A percentile compares a stretch with the other conserved stretches of the same genome.
These are phyloP conservation scores for Ischnus inquisitorius DNA, from an alignment of 2,888 invertebrate genomes.

Conservation along the genomic window DNA sequence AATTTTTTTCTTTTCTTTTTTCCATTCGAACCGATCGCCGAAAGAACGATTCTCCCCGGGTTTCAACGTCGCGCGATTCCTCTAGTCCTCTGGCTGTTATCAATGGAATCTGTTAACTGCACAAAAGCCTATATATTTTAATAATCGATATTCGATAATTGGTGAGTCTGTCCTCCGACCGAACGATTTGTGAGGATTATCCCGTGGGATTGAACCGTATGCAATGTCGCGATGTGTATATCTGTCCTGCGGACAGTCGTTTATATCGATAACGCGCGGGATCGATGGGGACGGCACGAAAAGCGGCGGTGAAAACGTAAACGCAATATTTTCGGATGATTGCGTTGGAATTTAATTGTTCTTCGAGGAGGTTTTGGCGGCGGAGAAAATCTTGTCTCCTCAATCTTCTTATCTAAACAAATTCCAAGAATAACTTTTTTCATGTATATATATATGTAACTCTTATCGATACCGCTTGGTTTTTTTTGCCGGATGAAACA, in stretches of 20 bases:
- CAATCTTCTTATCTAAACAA: constrained; percentile 43
- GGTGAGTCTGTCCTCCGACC: constrained; percentile 27
- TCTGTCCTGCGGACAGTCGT: background rate
- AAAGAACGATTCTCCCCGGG: background rate
- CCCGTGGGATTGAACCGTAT: constrained; percentile 28
- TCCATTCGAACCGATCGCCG: background rate
- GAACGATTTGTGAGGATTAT: constrained; percentile 40
- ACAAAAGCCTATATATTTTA: background rate
- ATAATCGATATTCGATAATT: constrained; percentile 62
- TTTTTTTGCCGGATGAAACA: constrained; percentile 13
- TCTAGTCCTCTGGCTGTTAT: background rate
- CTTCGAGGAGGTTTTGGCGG: background rate
- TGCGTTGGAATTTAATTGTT: constrained; percentile 62
- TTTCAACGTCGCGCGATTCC: background rate
- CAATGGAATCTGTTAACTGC: background rate
- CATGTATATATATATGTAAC: background rate
- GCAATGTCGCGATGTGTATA: constrained; percentile 23
- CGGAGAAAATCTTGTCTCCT: constrained; percentile 23
- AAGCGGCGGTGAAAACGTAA: background rate
- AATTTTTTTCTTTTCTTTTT: background rate
- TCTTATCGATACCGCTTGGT: constrained; percentile 31
- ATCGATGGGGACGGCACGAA: background rate
- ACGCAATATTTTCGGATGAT: constrained; percentile 51
- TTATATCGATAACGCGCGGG: background rate
- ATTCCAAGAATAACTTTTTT: constrained; percentile 30